Base-by-base conservation (phyloP, 2,888 invertebrate genomes). In the Dexiosoma caninum region DNA sequence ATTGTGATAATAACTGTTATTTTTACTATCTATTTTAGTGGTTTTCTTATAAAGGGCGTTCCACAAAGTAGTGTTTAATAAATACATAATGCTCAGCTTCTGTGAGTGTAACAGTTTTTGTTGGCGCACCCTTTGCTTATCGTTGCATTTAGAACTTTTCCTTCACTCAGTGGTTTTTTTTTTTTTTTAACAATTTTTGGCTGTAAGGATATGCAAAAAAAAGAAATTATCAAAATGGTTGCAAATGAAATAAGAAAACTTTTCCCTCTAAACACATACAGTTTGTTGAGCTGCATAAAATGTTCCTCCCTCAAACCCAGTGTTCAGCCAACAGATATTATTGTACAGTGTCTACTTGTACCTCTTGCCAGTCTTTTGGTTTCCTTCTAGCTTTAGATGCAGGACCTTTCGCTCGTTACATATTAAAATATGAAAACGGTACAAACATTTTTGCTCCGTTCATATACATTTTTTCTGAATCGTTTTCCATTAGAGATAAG, bases 1-100 rank as follows among this genome's bases (percentile, higher is more conserved):
- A 55, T 69, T 62, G 49, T 67, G 49, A 67, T 76, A 60, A 67
- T 49, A 74, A 74, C 66, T 57, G 66, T 57, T 74, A 49, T 74
- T 67, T 42, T 44, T 32, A 51, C 49, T 64, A 64, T 35, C 44
- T 44, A 51, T 64, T 64, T 27, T 64, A 8, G 64, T 10, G 53
- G 53, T 14, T 62, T 53, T 16, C 42, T 12, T 27, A 12, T 3
- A 59, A 42, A 42, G 40, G 21, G 49, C 40, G 12, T 8, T 1
- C 14, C 5, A 19, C 21, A 21, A 32, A 9, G 9, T 16, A 1
- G 32, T 46, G 46, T 55, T 14, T 3, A 2, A n/a, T n/a, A n/a
- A n/a, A n/a, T n/a, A n/a, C n/a, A n/a, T n/a, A n/a, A n/a, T n/a
- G n/a, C n/a, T n/a, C n/a, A n/a, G n/a, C n/a, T n/a, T n/a, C n/a